phyloP scores from a whole-genome alignment of 1,140 invertebrate genomes.

The Sinella curviseta region DNA sequence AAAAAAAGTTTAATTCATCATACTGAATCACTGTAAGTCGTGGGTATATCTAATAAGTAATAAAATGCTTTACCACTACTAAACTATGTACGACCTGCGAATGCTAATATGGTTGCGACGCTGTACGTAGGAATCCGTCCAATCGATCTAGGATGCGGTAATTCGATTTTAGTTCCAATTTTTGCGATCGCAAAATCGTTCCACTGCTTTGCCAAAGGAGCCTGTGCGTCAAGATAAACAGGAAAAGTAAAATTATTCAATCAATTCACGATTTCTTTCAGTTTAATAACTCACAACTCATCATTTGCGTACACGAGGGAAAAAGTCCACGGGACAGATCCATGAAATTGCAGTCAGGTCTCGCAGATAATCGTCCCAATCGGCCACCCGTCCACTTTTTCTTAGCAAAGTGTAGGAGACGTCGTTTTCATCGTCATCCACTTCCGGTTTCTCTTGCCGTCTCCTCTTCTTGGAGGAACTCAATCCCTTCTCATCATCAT shows the following conservation, averaged over 20 bases:
- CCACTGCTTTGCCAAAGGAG: not conserved
- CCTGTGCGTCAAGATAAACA: not conserved
- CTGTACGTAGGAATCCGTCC: not conserved
- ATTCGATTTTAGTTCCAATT: conserved; percentile 10
- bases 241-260: not conserved
- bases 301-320: not conserved
- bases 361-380: not conserved
- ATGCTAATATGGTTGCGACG: not conserved
- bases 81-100: not conserved
- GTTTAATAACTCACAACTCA: not conserved
- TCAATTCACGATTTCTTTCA: not conserved
- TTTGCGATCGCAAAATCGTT: not conserved
- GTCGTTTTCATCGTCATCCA: not conserved
- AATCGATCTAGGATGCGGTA: not conserved
- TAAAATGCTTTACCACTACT: not conserved
- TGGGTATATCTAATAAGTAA: not conserved
- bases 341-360: not conserved
- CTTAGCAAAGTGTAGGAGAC: not conserved
- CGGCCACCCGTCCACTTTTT: not conserved
- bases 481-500: conserved; percentile 19
- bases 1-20: not conserved
- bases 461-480: no score
- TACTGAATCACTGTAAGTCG: not conserved
- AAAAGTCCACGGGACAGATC: conserved; percentile 4
- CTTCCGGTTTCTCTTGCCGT: not conserved